These are phyloP conservation scores for Halcyon malimbica DNA, from an alignment of 2,113 vertebrate genomes.

Conservation along the genomic window DNA sequence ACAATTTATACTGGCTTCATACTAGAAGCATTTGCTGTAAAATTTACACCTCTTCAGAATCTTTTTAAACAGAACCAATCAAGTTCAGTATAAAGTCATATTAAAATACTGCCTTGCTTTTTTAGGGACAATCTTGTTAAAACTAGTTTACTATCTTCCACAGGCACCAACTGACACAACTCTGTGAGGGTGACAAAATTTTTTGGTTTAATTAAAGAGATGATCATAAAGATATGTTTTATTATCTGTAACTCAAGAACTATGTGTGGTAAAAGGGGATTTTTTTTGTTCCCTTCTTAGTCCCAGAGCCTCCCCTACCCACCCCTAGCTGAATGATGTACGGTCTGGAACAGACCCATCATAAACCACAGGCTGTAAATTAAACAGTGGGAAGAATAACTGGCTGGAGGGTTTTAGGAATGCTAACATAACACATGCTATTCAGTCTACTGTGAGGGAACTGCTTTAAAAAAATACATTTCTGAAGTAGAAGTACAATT, in stretches of 20 bases:
- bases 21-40: not conserved
- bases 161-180: not conserved
- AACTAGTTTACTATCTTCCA: not conserved
- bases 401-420: constrained; percentile 26
- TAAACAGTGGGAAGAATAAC: constrained; percentile 39
- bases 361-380: constrained; percentile 47
- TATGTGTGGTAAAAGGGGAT: not conserved
- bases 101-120: not conserved
- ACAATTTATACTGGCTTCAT: not conserved
- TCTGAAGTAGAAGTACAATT: constrained; percentile 1
- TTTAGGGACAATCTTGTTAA: not conserved
- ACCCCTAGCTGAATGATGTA: not conserved
- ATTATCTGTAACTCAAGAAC: not conserved
- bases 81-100: not conserved
- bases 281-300: not conserved
- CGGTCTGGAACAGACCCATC: not conserved
- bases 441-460: not conserved
- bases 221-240: not conserved
- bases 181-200: not conserved
- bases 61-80: not conserved
- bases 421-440: not conserved
- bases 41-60: not conserved
- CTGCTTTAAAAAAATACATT: not conserved
- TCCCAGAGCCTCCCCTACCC: not conserved
- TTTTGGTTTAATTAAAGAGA: constrained; percentile 23